Evolutionary conservation across 2,797 vertebrate genomes (phyloP).

Genomic region (Carcharodon carcharias): DNA sequence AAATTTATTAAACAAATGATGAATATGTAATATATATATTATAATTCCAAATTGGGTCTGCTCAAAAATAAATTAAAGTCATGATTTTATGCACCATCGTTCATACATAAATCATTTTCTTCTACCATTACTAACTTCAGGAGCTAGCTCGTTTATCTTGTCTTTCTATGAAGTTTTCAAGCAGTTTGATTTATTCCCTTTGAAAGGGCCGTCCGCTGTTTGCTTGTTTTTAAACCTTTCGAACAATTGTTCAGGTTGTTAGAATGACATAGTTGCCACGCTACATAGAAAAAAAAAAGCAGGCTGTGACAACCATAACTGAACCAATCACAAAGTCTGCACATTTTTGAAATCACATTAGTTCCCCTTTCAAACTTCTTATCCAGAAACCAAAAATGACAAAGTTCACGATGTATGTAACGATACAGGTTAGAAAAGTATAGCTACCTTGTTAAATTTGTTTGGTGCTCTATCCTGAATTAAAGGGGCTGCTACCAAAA

Average conservation of each 20-base stretch:
- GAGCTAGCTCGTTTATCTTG: neutral
- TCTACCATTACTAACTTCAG: neutral
- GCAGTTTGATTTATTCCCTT: neutral
- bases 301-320: neutral
- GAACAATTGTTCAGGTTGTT: neutral
- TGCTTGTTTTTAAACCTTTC: neutral
- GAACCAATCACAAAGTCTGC: neutral
- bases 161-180: neutral
- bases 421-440: neutral
- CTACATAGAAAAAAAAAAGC: neutral
- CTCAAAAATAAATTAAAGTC: neutral
- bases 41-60: neutral
- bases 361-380: neutral
- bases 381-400: neutral
- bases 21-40: neutral
- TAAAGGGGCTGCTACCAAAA: neutral
- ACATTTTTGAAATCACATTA: neutral
- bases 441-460: neutral
- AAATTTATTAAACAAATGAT: no score
- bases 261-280: no score
- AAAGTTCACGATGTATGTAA: neutral
- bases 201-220: neutral
- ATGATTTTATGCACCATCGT: neutral
- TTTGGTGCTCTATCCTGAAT: neutral
- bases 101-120: neutral